Evolutionary conservation across 1,140 invertebrate species (phyloP), one percentile per base, ranked within the genome.

Genomic region (Papilio dardanus): DNA sequence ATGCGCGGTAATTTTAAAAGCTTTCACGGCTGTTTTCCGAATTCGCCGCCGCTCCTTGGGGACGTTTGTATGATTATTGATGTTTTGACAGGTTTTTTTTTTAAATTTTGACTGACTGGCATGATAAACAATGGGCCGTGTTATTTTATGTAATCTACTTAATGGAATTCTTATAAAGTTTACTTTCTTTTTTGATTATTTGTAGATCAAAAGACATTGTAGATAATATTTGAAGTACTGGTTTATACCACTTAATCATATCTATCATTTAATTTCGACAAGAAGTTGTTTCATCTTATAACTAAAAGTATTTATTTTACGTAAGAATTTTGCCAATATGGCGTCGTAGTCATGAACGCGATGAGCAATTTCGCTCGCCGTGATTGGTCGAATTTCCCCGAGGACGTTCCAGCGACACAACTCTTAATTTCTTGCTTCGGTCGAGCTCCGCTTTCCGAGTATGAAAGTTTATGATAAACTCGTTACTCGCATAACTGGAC

Each of bases 1-100:
- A 92, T 91, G 84, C 84, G 80, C 81, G 80, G 86, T 90, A 91
- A 90, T 92, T 91, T 88, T 92, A 87, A 92, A 92, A 92, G 90
- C 90, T 91, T 91, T 91, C 84, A 86, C 85, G 83, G 81, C 80
- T 87, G 86, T 87, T 89, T 90, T 85, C 84, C 81, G 86, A 84
- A 85, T 88, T 87, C 83, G 75, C 82, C 76, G 81, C 74, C 77
- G 78, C 71, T 85, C 88, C 87, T 76, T 33, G 28, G 90, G 89
- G 88, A 88, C 21, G 16, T 77, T 68, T 46, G 75, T 71, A 75
- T 82, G 82, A 88, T 89, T 92, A 90, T 92, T 91, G 89, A 90
- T 91, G 89, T 91, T 91, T 89, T 91, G 90, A 91, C 89, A 85
- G 83, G 78, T 82, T 85, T 79, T 85, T 81, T 83, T 86, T 87